A percentile compares a stretch with the other conserved stretches of the same genome.
Conservation (phyloP, 2,113 vertebrate genomes). For the Regulus satrapa region DNA sequence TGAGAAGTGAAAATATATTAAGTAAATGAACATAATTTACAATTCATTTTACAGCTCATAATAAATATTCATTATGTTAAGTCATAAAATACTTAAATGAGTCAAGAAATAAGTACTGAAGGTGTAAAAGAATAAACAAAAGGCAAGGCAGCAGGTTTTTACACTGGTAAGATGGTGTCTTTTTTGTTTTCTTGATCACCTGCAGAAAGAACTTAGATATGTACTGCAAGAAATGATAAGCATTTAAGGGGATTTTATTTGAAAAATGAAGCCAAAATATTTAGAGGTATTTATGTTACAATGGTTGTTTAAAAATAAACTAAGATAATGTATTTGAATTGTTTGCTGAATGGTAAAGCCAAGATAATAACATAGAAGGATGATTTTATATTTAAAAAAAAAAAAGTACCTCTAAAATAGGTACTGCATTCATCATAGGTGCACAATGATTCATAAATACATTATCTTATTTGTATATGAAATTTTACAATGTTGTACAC, state of each 20-base stretch:
- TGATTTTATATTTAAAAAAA: neutral
- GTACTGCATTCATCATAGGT: neutral
- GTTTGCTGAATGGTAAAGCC: neutral
- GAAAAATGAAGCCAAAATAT: neutral
- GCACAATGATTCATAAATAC: neutral
- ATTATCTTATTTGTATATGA: neutral
- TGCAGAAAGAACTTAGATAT: neutral
- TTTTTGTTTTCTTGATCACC: neutral
- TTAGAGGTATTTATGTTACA: neutral
- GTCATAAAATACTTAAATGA: neutral
- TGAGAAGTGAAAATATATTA: neutral
- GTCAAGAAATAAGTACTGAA: neutral
- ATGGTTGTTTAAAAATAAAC: neutral
- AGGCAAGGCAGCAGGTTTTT: neutral
- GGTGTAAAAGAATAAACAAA: neutral
- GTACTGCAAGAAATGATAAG: neutral
- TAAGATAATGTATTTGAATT: neutral
- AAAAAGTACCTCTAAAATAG: neutral
- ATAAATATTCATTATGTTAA: neutral
- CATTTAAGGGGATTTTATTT: neutral
- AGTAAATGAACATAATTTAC: neutral
- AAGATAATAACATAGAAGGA: neutral
- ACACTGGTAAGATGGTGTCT: neutral
- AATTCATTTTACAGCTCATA: neutral
- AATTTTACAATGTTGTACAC: neutral